phyloP scores from a whole-genome alignment of 2,888 invertebrate species.

The Trichopria drosophilae region DNA sequence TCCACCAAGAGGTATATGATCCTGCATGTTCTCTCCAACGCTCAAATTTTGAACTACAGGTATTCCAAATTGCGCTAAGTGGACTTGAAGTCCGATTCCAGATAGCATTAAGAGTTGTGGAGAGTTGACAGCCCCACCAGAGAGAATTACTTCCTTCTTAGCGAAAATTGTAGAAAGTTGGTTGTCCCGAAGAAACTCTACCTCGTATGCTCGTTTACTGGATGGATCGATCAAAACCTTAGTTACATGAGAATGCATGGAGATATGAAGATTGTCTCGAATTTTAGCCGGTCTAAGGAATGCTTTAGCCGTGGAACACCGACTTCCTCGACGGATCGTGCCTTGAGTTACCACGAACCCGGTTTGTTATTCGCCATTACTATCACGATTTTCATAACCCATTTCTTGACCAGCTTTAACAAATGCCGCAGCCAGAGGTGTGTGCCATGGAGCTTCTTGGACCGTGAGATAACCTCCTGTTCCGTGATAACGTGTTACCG shows the following conservation, averaged over 20 bases:
- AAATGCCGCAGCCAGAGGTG: slow-evolving; percentile 79
- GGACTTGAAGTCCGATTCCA: slow-evolving; percentile 78
- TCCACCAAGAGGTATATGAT: slow-evolving; percentile 85
- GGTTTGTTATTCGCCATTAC: slow-evolving; percentile 83
- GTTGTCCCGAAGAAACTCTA: slow-evolving; percentile 77
- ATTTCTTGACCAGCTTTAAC: slow-evolving; percentile 80
- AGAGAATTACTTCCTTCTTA: slow-evolving; percentile 84
- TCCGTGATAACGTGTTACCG: slow-evolving; percentile 77
- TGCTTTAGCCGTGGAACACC: slow-evolving; percentile 88
- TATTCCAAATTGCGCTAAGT: slow-evolving; percentile 73
- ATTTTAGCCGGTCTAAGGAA: slow-evolving; percentile 80
- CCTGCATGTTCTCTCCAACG: slow-evolving; percentile 86
- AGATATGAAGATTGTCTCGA: slow-evolving; percentile 80
- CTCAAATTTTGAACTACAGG: slow-evolving; percentile 78
- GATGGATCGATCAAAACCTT: slow-evolving; percentile 58
- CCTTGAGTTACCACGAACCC: slow-evolving; percentile 91
- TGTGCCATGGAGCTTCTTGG: slow-evolving; percentile 84
- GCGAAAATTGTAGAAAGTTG: slow-evolving; percentile 75
- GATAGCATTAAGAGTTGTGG: slow-evolving; percentile 93
- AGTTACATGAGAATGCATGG: slow-evolving; percentile 80
- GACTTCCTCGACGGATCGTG: slow-evolving; percentile 74
- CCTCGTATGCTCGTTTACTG: slow-evolving; percentile 78
- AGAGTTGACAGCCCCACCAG: slow-evolving; percentile 89
- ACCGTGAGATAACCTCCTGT: slow-evolving; percentile 82
- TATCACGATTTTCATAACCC: slow-evolving; percentile 84